Evolutionary conservation across 2,888 invertebrate species (phyloP).

Genomic region (Drosophila infuscata): DNA sequence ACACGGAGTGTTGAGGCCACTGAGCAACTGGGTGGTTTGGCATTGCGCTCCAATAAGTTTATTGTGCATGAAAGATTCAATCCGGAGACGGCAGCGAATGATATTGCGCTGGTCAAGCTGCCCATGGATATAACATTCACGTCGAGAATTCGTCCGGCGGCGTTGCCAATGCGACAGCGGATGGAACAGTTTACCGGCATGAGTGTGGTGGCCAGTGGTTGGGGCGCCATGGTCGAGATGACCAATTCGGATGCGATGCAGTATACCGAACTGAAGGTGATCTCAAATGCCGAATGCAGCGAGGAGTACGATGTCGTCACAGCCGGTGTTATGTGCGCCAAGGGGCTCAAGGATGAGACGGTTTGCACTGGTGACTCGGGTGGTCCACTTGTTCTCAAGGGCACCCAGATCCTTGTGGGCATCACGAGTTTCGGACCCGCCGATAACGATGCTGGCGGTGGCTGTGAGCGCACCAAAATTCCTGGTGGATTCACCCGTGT

Average conservation of each 20-base stretch:
- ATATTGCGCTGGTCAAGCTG: conserved; percentile 83
- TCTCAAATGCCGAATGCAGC: conserved; percentile 82
- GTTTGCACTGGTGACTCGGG: conserved; percentile 85
- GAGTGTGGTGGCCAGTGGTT: conserved; percentile 83
- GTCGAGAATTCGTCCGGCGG: conserved; percentile 80
- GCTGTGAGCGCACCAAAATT: conserved; percentile 82
- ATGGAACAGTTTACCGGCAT: conserved; percentile 72
- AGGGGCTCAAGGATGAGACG: conserved; percentile 82
- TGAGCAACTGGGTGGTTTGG: conserved; percentile 72
- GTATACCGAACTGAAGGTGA: conserved; percentile 82
- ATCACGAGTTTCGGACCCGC: conserved; percentile 84
- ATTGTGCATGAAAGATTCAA: conserved; percentile 83
- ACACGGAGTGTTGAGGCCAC: conserved; percentile 79
- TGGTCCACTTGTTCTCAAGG: conserved; percentile 83
- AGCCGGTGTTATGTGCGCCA: conserved; percentile 82
- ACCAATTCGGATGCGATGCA: conserved; percentile 82
- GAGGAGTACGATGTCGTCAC: conserved; percentile 82
- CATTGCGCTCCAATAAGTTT: conserved; percentile 79
- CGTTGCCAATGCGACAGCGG: conserved; percentile 64
- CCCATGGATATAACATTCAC: conserved; percentile 77
- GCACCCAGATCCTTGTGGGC: conserved; percentile 80
- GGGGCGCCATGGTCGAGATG: conserved; percentile 81
- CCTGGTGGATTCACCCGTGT: conserved; percentile 84
- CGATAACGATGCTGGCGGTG: conserved; percentile 70
- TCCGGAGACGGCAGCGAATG: conserved; percentile 82